Evolutionary conservation across 2,797 vertebrate genomes (phyloP), one percentile per base, ranked within the genome.

Genomic region (Pantherophis alleghaniensis): DNA sequence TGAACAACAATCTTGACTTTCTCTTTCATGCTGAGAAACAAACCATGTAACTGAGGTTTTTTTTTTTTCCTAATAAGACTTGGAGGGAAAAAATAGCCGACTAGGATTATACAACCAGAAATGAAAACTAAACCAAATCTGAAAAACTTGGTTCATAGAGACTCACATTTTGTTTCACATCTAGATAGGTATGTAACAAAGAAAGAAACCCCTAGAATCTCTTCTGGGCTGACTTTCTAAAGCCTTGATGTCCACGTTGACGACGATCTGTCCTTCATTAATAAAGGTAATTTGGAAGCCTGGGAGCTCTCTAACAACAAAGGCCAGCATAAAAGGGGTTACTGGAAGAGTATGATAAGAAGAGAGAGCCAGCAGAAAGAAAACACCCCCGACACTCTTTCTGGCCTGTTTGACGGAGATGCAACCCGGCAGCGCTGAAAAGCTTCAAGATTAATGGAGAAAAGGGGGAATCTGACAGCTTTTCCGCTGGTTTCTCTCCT

Each of bases 361-460:
- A 97, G 96, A 96, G 98, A 96, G 95, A 79, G 86, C 89, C 89
- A 95, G 94, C 79, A 51, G 53, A 98, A 97, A 98, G 97, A 98
- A 97, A 97, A 96, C 94, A 96, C 93, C 95, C 47, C 47, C 93
- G 53, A 97, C 98, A 95, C 97, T 97, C 97, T 97, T 97, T 96
- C 97, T 97, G 97, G 98, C 98, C 98, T 95, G 97, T 98, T 99
- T 99, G 98, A 99, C 98, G 98, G 98, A 99, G 99, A 99, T 99
- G 98, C 96, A 97, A 98, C 98, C 98, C 99, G 99, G 99, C 99
- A 99, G 98, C 96, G 98, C 97, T 98, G 98, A 98, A 99, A 99
- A 98, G 98, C 98, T 98, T 98, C 97, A 98, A 99, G 99, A 99
- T 99, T 99, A 99, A 99, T 99, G 99, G 98, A 98, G 98, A 98